Percentiles rank a stretch among this genome's conserved stretches.
These are phyloP conservation scores for Scopus umbretta DNA, from an alignment of 2,113 vertebrate species.

Conservation along the genomic window DNA sequence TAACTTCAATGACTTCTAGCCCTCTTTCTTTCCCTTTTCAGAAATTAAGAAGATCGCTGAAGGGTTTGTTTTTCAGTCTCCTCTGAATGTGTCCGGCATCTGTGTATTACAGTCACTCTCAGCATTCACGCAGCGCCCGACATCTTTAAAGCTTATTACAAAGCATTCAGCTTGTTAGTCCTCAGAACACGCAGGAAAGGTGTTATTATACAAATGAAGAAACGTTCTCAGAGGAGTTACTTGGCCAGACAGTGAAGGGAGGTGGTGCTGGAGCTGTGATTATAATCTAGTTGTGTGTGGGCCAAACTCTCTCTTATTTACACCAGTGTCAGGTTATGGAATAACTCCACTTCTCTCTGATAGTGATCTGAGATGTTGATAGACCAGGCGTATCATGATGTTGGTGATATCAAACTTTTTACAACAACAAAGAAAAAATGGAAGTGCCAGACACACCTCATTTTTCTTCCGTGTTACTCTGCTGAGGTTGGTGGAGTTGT, in stretches of 20 bases:
- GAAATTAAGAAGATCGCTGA: not conserved
- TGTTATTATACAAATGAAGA: constrained; percentile 19
- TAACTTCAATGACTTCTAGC: not conserved
- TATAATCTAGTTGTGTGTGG: not conserved
- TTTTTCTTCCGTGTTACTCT: not conserved
- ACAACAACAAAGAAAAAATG: not conserved
- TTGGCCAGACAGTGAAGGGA: not conserved
- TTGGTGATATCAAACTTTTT: not conserved
- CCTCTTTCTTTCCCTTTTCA: not conserved
- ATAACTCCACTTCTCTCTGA: not conserved
- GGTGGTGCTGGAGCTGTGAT: not conserved
- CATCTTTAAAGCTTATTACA: not conserved
- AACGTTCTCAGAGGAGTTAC: not conserved
- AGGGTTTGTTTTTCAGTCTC: not conserved
- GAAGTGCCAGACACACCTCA: not conserved
- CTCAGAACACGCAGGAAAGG: not conserved
- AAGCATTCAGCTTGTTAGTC: not conserved
- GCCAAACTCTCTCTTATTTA: constrained; percentile 22
- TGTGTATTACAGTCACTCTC: not conserved
- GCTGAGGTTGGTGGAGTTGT: not conserved
- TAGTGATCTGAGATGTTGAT: not conserved
- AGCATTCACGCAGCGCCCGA: not conserved
- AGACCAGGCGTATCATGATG: not conserved
- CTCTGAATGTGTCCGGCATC: not conserved
- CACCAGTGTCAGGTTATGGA: not conserved